These are phyloP conservation scores for Petrolisthes cinctipes DNA, from an alignment of 2,888 invertebrate genomes.

Conservation along the genomic window DNA sequence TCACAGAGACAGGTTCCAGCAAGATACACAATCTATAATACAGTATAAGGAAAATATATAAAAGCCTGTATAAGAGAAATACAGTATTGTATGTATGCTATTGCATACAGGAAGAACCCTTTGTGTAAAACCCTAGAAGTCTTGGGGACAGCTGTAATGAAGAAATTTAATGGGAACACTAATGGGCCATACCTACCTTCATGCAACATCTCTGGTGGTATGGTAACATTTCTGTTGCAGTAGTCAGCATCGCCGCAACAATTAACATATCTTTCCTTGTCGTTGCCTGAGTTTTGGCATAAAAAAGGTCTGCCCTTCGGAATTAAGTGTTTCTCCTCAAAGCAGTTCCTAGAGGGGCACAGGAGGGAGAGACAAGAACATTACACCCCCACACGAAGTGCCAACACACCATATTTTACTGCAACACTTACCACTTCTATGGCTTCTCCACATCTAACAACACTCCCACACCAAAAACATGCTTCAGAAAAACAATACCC, in stretches of 20 bases:
- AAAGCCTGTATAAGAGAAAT: slow-evolving; percentile 4
- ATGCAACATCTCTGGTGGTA: slow-evolving; percentile 18
- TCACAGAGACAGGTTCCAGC: slow-evolving; percentile 29
- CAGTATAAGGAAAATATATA: slow-evolving; percentile 5
- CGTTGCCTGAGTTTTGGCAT: slow-evolving; percentile 40
- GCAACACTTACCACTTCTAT: slow-evolving; percentile 17
- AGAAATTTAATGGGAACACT: slow-evolving; percentile 40
- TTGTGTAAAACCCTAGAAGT: slow-evolving; percentile 11
- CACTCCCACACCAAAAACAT: slow-evolving; percentile 8
- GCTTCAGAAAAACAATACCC: slow-evolving; percentile 2
- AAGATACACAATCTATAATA: slow-evolving; percentile 9
- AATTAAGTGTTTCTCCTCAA: slow-evolving; percentile 34
- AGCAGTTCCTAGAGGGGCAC: slow-evolving; percentile 54
- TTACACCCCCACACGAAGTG: slow-evolving; percentile 52
- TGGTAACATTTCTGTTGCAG: slow-evolving; percentile 50
- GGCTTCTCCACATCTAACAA: background rate
- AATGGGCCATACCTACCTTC: slow-evolving; percentile 46
- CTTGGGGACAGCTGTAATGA: slow-evolving; percentile 31
- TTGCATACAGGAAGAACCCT: background rate
- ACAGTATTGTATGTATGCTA: background rate
- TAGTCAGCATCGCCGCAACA: slow-evolving; percentile 53
- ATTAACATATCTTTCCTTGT: slow-evolving; percentile 44
- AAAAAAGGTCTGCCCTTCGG: slow-evolving; percentile 47
- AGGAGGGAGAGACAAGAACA: slow-evolving; percentile 55
- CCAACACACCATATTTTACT: slow-evolving; percentile 40